Conservation (phyloP, 1,140 invertebrate genomes). For the Zaprionus inermis region DNA sequence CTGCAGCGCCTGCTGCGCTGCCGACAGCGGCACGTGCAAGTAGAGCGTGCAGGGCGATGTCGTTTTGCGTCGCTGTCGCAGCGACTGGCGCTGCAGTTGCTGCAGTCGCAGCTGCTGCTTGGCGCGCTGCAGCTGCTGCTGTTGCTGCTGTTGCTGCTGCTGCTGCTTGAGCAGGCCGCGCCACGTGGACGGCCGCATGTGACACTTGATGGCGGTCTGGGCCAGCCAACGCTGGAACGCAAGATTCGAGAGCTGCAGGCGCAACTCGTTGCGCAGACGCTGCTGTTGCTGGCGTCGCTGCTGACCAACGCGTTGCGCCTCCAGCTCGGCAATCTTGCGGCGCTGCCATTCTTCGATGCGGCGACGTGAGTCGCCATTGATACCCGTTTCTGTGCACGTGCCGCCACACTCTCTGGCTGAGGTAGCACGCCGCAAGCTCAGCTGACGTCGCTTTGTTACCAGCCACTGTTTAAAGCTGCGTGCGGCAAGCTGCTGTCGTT, state of each 20-base stretch:
- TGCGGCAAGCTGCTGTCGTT: conserved; percentile 26
- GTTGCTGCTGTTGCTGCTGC: background rate
- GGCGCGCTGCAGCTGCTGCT: background rate
- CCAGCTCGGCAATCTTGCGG: conserved; percentile 25
- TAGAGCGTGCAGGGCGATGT: background rate
- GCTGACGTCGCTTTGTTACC: background rate
- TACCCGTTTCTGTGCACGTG: too few species aligned
- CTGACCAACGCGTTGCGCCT: background rate
- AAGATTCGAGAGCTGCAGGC: conserved; percentile 18
- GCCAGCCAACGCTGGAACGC: conserved; percentile 49
- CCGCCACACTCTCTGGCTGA: background rate
- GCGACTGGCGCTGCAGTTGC: background rate
- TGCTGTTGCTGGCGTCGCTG: conserved; percentile 8
- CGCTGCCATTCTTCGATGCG: background rate
- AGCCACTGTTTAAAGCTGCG: conserved; percentile 11
- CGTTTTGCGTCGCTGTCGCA: background rate
- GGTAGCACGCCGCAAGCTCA: background rate
- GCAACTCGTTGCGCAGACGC: conserved; percentile 11
- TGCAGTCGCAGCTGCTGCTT: background rate
- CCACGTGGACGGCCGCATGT: too few species aligned
- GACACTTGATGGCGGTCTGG: background rate
- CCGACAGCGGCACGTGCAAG: conserved; percentile 27
- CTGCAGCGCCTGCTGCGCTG: conserved; percentile 35
- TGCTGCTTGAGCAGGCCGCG: background rate
- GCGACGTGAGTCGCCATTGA: too few species aligned